These are phyloP conservation scores for Meteorus cinctellus DNA, from an alignment of 2,888 invertebrate species.

Conservation along the genomic window DNA sequence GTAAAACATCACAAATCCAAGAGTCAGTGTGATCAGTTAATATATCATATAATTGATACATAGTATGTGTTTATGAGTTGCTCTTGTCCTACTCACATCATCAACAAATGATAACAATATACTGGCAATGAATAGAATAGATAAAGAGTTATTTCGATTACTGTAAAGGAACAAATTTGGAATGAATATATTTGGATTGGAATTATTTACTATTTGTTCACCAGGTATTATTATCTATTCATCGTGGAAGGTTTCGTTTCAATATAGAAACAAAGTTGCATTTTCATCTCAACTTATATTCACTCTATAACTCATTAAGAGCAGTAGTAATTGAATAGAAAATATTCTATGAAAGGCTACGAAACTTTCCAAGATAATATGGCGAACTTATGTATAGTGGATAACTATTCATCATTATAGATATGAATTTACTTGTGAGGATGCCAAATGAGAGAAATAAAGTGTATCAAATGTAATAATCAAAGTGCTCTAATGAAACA, in stretches of 20 bases:
- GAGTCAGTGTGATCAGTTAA: slow-evolving; percentile 10
- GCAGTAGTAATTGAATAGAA: neutral
- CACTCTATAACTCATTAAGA: neutral
- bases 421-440: slow-evolving; percentile 14
- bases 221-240: neutral
- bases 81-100: slow-evolving; percentile 11
- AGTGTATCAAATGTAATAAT: slow-evolving; percentile 5
- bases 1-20: slow-evolving; percentile 12
- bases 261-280: neutral
- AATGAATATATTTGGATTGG: neutral
- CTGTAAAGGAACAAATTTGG: neutral
- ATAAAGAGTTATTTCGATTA: neutral
- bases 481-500: slow-evolving; percentile 14
- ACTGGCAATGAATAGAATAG: neutral
- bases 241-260: neutral
- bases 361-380: slow-evolving; percentile 3
- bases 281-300: neutral
- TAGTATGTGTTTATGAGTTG: neutral
- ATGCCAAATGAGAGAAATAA: slow-evolving; percentile 7
- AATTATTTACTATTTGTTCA: slow-evolving; percentile 8
- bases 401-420: neutral
- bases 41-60: slow-evolving; percentile 2
- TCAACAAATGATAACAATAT: neutral
- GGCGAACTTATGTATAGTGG: neutral
- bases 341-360: neutral